These are phyloP conservation scores for Coecobrya sp. DNA, from an alignment of 2,888 invertebrate species.

Conservation along the genomic window DNA sequence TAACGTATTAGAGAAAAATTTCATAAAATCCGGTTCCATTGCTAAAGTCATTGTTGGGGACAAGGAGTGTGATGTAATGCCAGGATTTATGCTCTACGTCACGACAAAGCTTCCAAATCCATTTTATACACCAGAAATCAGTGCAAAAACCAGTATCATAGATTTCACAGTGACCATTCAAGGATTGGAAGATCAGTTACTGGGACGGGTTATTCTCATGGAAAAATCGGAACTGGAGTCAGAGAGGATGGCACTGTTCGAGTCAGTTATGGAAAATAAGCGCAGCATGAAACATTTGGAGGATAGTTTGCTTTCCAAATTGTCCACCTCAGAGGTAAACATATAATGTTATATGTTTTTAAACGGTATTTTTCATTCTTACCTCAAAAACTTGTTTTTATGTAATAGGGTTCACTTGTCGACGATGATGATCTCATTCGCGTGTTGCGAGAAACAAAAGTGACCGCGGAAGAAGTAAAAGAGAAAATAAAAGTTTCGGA, in stretches of 20 bases:
- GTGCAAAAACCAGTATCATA: slow-evolving; percentile 98
- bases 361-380: background rate
- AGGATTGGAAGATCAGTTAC: slow-evolving; percentile 97
- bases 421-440: slow-evolving; percentile 98
- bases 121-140: slow-evolving; percentile 98
- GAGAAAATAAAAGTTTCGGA: slow-evolving; percentile 97
- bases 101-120: slow-evolving; percentile 99
- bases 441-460: slow-evolving; percentile 93
- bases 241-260: slow-evolving; percentile 96
- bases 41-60: slow-evolving; percentile 97
- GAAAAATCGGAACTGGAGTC: slow-evolving; percentile 98
- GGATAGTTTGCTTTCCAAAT: slow-evolving; percentile 95
- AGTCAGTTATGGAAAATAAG: slow-evolving; percentile 98
- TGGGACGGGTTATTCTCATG: slow-evolving; percentile 97
- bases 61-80: slow-evolving; percentile 98
- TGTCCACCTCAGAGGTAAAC: slow-evolving; percentile 94
- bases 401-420: slow-evolving; percentile 93
- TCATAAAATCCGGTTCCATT: slow-evolving; percentile 98
- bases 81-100: slow-evolving; percentile 96
- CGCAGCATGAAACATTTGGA: slow-evolving; percentile 98
- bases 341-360: background rate
- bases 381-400: background rate
- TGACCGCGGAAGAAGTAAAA: slow-evolving; percentile 95
- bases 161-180: slow-evolving; percentile 99
- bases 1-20: slow-evolving; percentile 98